Evolutionary conservation across 2,888 invertebrate genomes (phyloP).

Genomic region (Drosophila kanekoi): DNA sequence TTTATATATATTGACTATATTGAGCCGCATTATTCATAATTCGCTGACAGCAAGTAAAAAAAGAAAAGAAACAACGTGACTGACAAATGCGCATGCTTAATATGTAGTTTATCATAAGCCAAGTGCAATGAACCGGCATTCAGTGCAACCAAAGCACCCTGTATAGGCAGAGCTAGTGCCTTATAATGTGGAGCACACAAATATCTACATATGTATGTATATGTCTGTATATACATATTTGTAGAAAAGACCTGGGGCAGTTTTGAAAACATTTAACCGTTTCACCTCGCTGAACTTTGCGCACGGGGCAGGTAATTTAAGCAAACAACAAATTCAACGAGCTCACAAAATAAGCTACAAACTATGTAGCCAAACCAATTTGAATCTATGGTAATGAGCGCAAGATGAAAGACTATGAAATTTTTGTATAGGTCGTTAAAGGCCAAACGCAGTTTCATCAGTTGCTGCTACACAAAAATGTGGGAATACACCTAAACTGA

Average conservation of each 20-base stretch:
- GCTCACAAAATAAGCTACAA: slow-evolving; percentile 36
- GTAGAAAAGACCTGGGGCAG: slow-evolving; percentile 45
- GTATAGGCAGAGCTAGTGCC: slow-evolving; percentile 19
- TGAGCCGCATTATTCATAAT: slow-evolving; percentile 64
- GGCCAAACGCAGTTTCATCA: slow-evolving; percentile 16
- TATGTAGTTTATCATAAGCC: slow-evolving; percentile 25
- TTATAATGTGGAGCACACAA: slow-evolving; percentile 50
- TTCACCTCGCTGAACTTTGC: slow-evolving; percentile 82
- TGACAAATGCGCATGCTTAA: slow-evolving; percentile 25
- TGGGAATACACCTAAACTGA: neutral
- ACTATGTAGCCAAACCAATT: slow-evolving; percentile 34
- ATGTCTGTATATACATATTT: neutral
- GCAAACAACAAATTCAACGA: slow-evolving; percentile 70
- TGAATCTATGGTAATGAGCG: slow-evolving; percentile 41
- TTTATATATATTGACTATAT: slow-evolving; percentile 11
- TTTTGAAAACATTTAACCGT: slow-evolving; percentile 82
- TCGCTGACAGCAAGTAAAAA: slow-evolving; percentile 57
- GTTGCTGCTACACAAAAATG: slow-evolving; percentile 7
- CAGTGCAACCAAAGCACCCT: slow-evolving; percentile 43
- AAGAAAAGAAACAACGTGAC: slow-evolving; percentile 35
- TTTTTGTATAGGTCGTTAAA: slow-evolving; percentile 34
- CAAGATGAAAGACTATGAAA: slow-evolving; percentile 50
- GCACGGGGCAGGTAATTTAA: slow-evolving; percentile 64
- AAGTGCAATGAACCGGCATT: slow-evolving; percentile 47
- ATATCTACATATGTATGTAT: slow-evolving; percentile 15